These are phyloP conservation scores for Brassicogethes aeneus DNA, from an alignment of 2,888 invertebrate species.

Conservation along the genomic window DNA sequence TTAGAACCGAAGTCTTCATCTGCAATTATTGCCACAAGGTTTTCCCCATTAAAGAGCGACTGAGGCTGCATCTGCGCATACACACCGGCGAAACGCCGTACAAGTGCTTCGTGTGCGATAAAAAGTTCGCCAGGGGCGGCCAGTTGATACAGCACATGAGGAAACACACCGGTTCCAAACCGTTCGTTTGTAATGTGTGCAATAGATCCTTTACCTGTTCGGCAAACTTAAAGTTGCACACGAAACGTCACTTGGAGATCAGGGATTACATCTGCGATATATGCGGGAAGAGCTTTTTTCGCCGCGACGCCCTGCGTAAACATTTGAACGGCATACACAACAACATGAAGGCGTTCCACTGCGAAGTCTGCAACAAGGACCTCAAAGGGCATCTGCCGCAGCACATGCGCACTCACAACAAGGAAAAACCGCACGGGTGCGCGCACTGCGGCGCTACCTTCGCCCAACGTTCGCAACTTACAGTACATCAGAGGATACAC, in stretches of 20 bases:
- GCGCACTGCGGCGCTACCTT: constrained; percentile 70
- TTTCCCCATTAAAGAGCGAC: constrained; percentile 67
- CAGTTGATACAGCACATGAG: constrained; percentile 67
- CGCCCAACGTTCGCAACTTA: constrained; percentile 75
- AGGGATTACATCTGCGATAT: constrained; percentile 71
- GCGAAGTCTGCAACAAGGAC: constrained; percentile 70
- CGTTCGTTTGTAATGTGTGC: constrained; percentile 63
- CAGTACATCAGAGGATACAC: constrained; percentile 76
- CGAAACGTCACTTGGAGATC: constrained; percentile 63
- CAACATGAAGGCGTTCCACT: constrained; percentile 65
- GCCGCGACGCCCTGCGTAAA: constrained; percentile 64
- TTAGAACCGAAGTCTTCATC: constrained; percentile 45
- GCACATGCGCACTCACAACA: constrained; percentile 73
- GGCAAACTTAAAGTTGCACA: constrained; percentile 53
- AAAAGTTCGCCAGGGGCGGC: constrained; percentile 63
- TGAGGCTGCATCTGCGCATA: constrained; percentile 61
- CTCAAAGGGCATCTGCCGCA: constrained; percentile 75
- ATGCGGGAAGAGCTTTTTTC: constrained; percentile 69
- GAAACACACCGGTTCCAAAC: constrained; percentile 63
- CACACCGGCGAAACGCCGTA: constrained; percentile 67
- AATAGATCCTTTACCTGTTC: constrained; percentile 60
- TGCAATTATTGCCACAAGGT: constrained; percentile 69
- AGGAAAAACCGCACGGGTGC: constrained; percentile 69
- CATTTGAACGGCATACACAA: constrained; percentile 70
- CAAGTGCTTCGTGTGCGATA: constrained; percentile 52